Percentiles rank a stretch among this genome's conserved stretches.
These are phyloP conservation scores for Lepidocyrtinus sp. DNA, from an alignment of 2,888 invertebrate species.

Conservation along the genomic window DNA sequence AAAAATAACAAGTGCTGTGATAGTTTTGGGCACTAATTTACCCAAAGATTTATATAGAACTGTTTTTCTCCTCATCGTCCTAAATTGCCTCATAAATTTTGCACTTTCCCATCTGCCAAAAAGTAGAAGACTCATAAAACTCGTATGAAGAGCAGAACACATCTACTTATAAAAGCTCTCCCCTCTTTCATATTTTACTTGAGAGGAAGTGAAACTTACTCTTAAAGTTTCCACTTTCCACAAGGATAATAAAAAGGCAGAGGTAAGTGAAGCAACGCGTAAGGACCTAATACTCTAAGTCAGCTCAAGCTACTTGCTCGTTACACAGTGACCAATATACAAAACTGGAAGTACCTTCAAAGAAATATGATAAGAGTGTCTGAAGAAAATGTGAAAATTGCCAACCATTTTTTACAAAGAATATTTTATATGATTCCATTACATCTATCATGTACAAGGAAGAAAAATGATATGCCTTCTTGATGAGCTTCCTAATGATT, in stretches of 20 bases:
- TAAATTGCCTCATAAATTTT: constrained; percentile 60
- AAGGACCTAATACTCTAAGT: no score
- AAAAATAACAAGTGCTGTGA: constrained; percentile 32
- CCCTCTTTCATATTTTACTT: constrained; percentile 12
- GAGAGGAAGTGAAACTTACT: constrained; percentile 23
- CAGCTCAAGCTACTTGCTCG: no score
- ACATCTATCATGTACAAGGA: not conserved
- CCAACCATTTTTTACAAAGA: constrained; percentile 1
- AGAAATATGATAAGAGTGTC: no score
- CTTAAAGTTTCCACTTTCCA: not conserved
- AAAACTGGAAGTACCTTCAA: not conserved
- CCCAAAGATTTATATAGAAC: constrained; percentile 56
- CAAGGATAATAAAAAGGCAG: no score
- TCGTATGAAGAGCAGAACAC: constrained; percentile 41
- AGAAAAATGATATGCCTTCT: constrained; percentile 34
- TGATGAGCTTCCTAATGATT: constrained; percentile 45
- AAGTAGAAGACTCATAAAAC: constrained; percentile 54
- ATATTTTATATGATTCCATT: constrained; percentile 10
- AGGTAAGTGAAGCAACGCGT: no score
- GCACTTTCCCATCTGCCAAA: constrained; percentile 57
- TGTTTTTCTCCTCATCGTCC: constrained; percentile 38
- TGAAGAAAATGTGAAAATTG: not conserved
- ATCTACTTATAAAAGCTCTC: constrained; percentile 46
- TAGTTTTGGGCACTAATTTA: constrained; percentile 56
- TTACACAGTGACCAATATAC: not conserved